Evolutionary conservation across 2,797 vertebrate genomes (phyloP).

Genomic region (Arrhamphus sclerolepis): DNA sequence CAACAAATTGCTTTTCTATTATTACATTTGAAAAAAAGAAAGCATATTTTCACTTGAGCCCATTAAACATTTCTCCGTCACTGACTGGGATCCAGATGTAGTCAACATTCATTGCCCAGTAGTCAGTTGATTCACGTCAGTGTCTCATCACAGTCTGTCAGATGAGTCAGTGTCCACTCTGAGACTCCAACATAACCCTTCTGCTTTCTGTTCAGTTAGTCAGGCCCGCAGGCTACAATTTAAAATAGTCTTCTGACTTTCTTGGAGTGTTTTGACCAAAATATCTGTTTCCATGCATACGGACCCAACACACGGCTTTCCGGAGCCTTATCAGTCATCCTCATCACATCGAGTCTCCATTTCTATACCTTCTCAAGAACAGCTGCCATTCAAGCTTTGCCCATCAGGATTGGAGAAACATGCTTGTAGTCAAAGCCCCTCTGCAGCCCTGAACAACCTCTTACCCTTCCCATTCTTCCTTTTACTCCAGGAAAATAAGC

Average conservation of each 20-base stretch:
- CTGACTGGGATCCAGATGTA: conserved; percentile 16
- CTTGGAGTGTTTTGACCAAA: conserved; percentile 18
- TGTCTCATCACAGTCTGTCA: conserved; percentile 31
- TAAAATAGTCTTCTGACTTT: conserved; percentile 26
- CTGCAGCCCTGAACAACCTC: conserved; percentile 49
- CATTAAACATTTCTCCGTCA: conserved; percentile 11
- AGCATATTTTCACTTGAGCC: conserved; percentile 12
- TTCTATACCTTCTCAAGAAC: conserved; percentile 38
- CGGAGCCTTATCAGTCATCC: conserved; percentile 42
- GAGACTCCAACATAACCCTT: conserved; percentile 34
- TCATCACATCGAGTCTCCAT: conserved; percentile 30
- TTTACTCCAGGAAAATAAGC: conserved; percentile 21
- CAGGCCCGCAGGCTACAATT: conserved; percentile 39
- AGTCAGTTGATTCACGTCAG: conserved; percentile 32
- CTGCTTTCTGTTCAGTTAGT: conserved; percentile 35
- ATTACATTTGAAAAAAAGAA: not conserved
- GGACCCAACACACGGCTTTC: conserved; percentile 21
- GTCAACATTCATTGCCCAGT: conserved; percentile 6
- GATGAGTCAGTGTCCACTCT: conserved; percentile 37
- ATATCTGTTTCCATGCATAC: conserved; percentile 23
- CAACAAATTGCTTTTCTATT: not conserved
- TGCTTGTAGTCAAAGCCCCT: conserved; percentile 61
- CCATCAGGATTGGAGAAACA: conserved; percentile 48
- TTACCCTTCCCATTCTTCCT: conserved; percentile 48
- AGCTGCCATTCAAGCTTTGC: conserved; percentile 73